Percentiles rank a stretch among this genome's conserved stretches.
Conservation (phyloP, 2,888 invertebrate genomes). For the Mesodorylaimus sp. region DNA sequence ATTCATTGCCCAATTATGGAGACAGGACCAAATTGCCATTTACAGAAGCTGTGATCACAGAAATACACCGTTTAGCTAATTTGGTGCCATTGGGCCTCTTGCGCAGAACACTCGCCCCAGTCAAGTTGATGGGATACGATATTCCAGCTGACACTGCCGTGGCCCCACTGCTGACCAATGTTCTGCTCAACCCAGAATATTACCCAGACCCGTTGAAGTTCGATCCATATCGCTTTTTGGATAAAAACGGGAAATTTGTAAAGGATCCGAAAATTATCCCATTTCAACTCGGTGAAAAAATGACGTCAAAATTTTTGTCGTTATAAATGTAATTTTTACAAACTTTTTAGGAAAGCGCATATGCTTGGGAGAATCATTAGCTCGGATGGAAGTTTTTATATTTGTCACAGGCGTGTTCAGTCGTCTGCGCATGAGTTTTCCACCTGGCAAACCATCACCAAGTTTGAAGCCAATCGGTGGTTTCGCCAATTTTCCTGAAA, state of each 20-base stretch:
- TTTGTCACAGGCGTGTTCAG: slow-evolving; percentile 23
- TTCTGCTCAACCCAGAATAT: background rate
- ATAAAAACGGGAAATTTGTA: background rate
- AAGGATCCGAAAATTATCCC: background rate
- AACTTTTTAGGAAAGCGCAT: slow-evolving; percentile 24
- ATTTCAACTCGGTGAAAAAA: background rate
- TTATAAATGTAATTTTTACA: too few relatives aligned
- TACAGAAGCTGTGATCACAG: background rate
- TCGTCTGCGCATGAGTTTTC: too few relatives aligned
- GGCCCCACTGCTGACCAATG: background rate
- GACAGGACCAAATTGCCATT: background rate
- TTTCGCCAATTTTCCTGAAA: too few relatives aligned
- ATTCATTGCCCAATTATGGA: slow-evolving; percentile 8
- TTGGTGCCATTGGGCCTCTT: background rate
- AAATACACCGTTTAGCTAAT: background rate
- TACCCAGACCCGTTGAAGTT: background rate
- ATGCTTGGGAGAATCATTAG: slow-evolving; percentile 27
- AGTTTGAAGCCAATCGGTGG: too few relatives aligned
- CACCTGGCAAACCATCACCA: too few relatives aligned
- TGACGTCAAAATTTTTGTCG: too few relatives aligned
- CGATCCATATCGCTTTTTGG: background rate
- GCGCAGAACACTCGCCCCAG: background rate
- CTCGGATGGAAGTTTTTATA: slow-evolving; percentile 24
- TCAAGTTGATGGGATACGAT: background rate
- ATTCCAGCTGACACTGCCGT: slow-evolving; percentile 2